These are phyloP conservation scores for Ptyas mucosa DNA, from an alignment of 2,113 vertebrate genomes.

Conservation along the genomic window DNA sequence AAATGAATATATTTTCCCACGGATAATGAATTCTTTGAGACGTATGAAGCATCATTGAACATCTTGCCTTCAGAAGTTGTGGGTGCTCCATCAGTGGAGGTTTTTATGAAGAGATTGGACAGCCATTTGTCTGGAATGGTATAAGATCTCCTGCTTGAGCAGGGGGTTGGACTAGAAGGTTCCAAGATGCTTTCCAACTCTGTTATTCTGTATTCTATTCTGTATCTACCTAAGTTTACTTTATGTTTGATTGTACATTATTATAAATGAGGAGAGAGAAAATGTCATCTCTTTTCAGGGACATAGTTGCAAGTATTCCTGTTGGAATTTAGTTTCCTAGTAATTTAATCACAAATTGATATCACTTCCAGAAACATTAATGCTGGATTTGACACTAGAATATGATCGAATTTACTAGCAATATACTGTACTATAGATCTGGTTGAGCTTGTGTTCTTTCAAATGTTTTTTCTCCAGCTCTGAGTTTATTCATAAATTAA, in stretches of 20 bases:
- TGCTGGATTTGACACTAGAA: constrained; percentile 31
- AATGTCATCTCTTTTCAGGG: constrained; percentile 25
- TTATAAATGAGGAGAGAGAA: constrained; percentile 4
- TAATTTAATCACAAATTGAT: constrained; percentile 40
- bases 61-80: too few species aligned
- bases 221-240: not conserved
- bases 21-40: not conserved
- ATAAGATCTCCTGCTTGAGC: too few species aligned
- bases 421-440: constrained; percentile 3
- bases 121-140: too few species aligned
- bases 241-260: constrained; percentile 20
- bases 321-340: constrained; percentile 33
- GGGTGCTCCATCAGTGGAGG: too few species aligned
- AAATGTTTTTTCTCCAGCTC: not conserved
- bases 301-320: constrained; percentile 27
- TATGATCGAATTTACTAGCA: constrained; percentile 18
- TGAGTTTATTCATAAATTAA: constrained; percentile 13
- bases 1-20: not conserved
- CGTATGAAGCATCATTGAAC: not conserved
- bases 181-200: not conserved
- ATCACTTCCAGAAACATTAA: constrained; percentile 13
- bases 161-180: not conserved
- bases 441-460: constrained; percentile 8
- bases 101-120: too few species aligned
- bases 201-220: not conserved